A percentile compares a stretch with the other conserved stretches of the same genome.
phyloP scores from a whole-genome alignment of 2,113 vertebrate species.

The Zosterops hypoxanthus region DNA sequence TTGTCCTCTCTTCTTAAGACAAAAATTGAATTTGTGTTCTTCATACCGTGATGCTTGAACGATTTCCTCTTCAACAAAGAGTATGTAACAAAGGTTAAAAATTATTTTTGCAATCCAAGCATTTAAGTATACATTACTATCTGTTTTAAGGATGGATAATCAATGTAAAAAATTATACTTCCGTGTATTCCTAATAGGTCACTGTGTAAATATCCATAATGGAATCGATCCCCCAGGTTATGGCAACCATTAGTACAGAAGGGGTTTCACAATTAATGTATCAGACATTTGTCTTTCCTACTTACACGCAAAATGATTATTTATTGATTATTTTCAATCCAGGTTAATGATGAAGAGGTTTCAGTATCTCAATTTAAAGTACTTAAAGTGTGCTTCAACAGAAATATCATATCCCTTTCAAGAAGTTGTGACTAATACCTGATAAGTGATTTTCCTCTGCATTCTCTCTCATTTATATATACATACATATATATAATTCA shows the following conservation, averaged over 20 bases:
- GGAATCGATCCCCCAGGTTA: conserved; percentile 66
- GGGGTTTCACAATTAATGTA: conserved; percentile 64
- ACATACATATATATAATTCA: background rate
- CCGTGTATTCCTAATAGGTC: conserved; percentile 68
- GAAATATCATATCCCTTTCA: background rate
- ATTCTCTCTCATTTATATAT: background rate
- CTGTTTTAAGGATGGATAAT: conserved; percentile 69
- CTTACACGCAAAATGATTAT: conserved; percentile 58
- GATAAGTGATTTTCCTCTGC: background rate
- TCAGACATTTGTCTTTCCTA: conserved; percentile 55
- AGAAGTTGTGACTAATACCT: background rate
- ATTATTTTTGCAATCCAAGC: conserved; percentile 68
- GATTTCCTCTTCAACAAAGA: conserved; percentile 73
- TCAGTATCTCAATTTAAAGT: conserved; percentile 48
- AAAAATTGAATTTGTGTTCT: conserved; percentile 64
- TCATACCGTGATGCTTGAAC: conserved; percentile 48
- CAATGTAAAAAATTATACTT: conserved; percentile 70
- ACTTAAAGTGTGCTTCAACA: background rate
- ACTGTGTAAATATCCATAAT: conserved; percentile 76
- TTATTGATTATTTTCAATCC: conserved; percentile 67
- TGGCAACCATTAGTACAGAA: conserved; percentile 64
- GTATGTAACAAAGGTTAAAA: conserved; percentile 73
- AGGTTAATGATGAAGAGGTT: conserved; percentile 50
- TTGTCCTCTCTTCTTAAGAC: conserved; percentile 31
- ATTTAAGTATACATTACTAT: conserved; percentile 69